Evolutionary conservation across 2,113 vertebrate species (phyloP), one percentile per base, ranked within the genome.

Genomic region (Uria lomvia): DNA sequence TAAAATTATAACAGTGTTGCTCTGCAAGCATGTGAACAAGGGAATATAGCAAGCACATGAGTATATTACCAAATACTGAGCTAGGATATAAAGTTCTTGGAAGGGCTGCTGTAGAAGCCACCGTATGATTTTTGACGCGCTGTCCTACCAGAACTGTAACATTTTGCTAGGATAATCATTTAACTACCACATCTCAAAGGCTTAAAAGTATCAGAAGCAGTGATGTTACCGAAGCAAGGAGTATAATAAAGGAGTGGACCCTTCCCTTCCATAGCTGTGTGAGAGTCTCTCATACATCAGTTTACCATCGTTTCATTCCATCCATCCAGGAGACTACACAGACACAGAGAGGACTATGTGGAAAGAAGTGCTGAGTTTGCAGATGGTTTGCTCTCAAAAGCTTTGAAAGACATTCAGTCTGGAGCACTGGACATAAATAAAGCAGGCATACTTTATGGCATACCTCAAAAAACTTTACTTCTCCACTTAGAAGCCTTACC

Each of bases 211-310:
- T 99, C 98, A 98, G 98, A 98, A 99, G 98, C 98, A 99, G 99
- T 99, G 99, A 99, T 99, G 99, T 99, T 99, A 99, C 99, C 99
- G 98, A 99, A 99, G 99, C 99, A 99, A 99, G 99, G 98, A 98
- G 98, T 98, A 97, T 98, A 99, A 99, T 99, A 99, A 99, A 99
- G 99, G 99, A 99, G 99, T 99, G 99, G 99, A 99, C 99, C 99
- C 99, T 98, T 97, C 98, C 98, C 98, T 98, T 98, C 98, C 98
- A 98, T 99, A 98, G 98, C 98, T 99, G 98, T 99, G 98, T 99
- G 98, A 99, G 98, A 98, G 99, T 99, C 99, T 99, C 99, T 99
- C 99, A 98, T 99, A 98, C 98, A 99, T 99, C 98, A 98, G 98
- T 98, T 99, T 98, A 99, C 98, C 98, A 98, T 99, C 99, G 99